A percentile compares a stretch with the other conserved stretches of the same genome.
Evolutionary conservation across 2,888 invertebrate genomes (phyloP).

Genomic region (Drosophila nr. perissopoda): DNA sequence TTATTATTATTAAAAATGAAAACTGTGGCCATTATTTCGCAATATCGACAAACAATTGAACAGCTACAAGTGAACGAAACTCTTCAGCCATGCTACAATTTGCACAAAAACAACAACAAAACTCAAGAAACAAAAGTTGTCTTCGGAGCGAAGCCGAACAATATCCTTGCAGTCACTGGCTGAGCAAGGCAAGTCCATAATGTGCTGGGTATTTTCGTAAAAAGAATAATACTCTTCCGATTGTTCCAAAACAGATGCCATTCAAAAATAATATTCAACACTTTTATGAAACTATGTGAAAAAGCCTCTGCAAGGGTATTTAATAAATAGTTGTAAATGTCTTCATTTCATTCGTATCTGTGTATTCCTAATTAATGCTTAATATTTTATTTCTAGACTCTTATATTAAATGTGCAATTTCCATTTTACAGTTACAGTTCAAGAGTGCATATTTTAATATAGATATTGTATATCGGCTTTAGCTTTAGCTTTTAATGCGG

Average conservation of each 20-base stretch:
- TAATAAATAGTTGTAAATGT: slow-evolving; percentile 18
- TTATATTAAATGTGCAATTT: slow-evolving; percentile 53
- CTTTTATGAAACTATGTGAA: neutral
- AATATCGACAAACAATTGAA: slow-evolving; percentile 16
- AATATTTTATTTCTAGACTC: slow-evolving; percentile 18
- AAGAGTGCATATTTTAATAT: slow-evolving; percentile 7
- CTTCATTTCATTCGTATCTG: slow-evolving; percentile 44
- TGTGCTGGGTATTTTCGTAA: neutral
- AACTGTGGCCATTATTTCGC: slow-evolving; percentile 49
- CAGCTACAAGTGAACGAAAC: slow-evolving; percentile 36
- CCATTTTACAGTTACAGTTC: slow-evolving; percentile 35
- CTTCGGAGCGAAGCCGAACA: slow-evolving; percentile 4
- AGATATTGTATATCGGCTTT: slow-evolving; percentile 36
- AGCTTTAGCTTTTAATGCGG: slow-evolving; percentile 65
- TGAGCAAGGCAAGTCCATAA: neutral
- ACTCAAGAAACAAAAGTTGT: neutral
- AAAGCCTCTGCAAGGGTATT: slow-evolving; percentile 8
- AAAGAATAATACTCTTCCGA: neutral
- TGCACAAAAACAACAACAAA: slow-evolving; percentile 53
- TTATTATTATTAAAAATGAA: slow-evolving; percentile 21
- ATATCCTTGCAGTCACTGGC: slow-evolving; percentile 22
- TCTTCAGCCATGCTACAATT: slow-evolving; percentile 41
- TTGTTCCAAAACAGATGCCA: neutral
- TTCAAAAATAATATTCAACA: neutral
- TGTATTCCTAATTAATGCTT: slow-evolving; percentile 30